phyloP scores from a whole-genome alignment of 2,113 vertebrate genomes.

The Petaurus breviceps region DNA sequence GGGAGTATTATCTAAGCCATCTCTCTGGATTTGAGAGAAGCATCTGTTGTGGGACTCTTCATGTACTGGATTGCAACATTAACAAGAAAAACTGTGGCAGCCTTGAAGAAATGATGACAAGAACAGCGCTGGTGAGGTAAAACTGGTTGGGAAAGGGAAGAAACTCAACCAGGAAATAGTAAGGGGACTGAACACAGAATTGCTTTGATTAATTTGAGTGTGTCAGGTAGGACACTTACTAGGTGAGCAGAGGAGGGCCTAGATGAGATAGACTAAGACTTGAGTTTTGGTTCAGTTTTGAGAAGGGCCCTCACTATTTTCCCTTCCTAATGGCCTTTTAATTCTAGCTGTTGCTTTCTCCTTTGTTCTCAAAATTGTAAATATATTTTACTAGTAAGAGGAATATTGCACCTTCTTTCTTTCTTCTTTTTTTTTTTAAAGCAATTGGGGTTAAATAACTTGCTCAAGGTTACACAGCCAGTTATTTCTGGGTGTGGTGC shows the following conservation, averaged over 20 bases:
- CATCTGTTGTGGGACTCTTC: neutral
- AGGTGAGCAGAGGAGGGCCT: neutral
- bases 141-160: neutral
- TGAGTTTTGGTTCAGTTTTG: neutral
- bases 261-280: neutral
- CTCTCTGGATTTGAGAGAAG: neutral
- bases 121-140: neutral
- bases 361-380: neutral
- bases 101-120: slow-evolving; percentile 1
- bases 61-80: neutral
- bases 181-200: neutral
- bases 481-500: no score
- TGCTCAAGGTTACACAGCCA: no score
- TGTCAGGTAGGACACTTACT: neutral
- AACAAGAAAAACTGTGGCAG: slow-evolving; percentile 1
- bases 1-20: neutral
- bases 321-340: neutral
- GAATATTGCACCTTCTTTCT: neutral
- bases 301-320: neutral
- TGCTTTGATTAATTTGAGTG: neutral
- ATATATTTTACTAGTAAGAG: neutral
- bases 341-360: neutral
- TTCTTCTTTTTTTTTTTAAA: no score
- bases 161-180: neutral
- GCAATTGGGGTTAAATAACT: no score